A percentile compares a stretch with the other conserved stretches of the same genome.
phyloP scores from a whole-genome alignment of 92 coral and sea anemone genomes.

The Palythoa grandiflora region DNA sequence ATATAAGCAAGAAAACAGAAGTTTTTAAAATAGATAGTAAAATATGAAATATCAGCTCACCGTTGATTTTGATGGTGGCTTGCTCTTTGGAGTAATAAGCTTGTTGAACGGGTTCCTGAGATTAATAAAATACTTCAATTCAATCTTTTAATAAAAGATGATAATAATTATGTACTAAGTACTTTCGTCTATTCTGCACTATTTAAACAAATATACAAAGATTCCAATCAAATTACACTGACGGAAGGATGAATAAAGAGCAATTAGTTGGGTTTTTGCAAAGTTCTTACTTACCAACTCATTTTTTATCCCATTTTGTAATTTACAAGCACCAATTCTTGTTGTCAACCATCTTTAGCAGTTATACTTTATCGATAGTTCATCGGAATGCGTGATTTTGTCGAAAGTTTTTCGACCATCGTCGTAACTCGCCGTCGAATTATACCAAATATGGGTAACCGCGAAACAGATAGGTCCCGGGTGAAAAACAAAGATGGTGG shows the following conservation, averaged over 20 bases:
- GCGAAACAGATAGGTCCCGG: not conserved
- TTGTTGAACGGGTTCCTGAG: conserved; percentile 43
- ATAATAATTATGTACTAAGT: too few relatives aligned
- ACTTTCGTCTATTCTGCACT: too few relatives aligned
- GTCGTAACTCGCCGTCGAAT: conserved; percentile 6
- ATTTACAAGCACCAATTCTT: too few relatives aligned
- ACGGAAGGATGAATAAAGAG: not conserved
- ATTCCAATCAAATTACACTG: not conserved
- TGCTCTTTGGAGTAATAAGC: conserved; percentile 37
- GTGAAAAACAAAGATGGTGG: conserved; percentile 35
- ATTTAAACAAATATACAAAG: not conserved
- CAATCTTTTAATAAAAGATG: not conserved
- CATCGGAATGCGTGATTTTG: not conserved
- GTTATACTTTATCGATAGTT: not conserved
- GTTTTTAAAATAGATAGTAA: not conserved
- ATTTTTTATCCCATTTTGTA: not conserved
- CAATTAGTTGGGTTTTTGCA: too few relatives aligned
- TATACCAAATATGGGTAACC: conserved; percentile 26
- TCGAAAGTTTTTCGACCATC: not conserved
- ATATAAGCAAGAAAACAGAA: not conserved
- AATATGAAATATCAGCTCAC: not conserved
- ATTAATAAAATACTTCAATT: not conserved
- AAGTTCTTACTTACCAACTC: conserved; percentile 31
- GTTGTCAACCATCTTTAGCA: not conserved
- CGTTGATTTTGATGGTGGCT: conserved; percentile 36